A percentile compares a stretch with the other conserved stretches of the same genome.
phyloP scores from a whole-genome alignment of 2,888 invertebrate species.

The Allophyes oxyacanthae region DNA sequence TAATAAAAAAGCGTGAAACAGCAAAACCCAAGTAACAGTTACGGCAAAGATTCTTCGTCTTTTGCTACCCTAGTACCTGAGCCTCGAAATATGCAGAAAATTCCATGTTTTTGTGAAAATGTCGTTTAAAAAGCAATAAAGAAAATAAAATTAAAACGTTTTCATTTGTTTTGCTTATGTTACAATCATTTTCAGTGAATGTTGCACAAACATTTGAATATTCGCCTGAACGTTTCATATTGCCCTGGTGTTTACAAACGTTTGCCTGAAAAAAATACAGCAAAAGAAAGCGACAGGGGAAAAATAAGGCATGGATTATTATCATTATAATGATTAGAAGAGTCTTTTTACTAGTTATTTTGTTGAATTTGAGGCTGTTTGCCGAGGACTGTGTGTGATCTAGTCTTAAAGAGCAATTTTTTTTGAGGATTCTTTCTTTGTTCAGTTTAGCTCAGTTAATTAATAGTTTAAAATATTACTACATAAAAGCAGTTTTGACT shows the following conservation, averaged over 20 bases:
- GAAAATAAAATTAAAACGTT: slow-evolving; percentile 41
- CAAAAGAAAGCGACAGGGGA: not conserved
- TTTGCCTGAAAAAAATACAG: slow-evolving; percentile 37
- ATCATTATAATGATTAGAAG: too few species aligned
- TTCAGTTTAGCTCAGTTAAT: not conserved
- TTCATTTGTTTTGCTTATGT: slow-evolving; percentile 18
- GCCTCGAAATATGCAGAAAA: slow-evolving; percentile 85
- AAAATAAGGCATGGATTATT: too few species aligned
- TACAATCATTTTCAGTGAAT: slow-evolving; percentile 7
- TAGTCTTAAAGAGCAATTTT: too few species aligned
- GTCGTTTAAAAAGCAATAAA: slow-evolving; percentile 57
- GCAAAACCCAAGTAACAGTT: slow-evolving; percentile 9
- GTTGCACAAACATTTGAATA: too few species aligned
- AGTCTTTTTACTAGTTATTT: too few species aligned
- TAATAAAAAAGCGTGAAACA: slow-evolving; percentile 29
- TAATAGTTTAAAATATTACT: too few species aligned
- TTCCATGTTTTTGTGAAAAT: slow-evolving; percentile 80
- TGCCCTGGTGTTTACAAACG: slow-evolving; percentile 51
- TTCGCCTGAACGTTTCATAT: slow-evolving; percentile 32
- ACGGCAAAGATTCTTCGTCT: slow-evolving; percentile 33
- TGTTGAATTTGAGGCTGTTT: too few species aligned
- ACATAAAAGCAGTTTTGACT: too few species aligned
- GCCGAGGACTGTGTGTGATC: too few species aligned
- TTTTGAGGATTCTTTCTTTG: too few species aligned
- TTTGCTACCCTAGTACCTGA: slow-evolving; percentile 69